Evolutionary conservation across 2,113 vertebrate species (phyloP).

Genomic region (Pithys albifrons): DNA sequence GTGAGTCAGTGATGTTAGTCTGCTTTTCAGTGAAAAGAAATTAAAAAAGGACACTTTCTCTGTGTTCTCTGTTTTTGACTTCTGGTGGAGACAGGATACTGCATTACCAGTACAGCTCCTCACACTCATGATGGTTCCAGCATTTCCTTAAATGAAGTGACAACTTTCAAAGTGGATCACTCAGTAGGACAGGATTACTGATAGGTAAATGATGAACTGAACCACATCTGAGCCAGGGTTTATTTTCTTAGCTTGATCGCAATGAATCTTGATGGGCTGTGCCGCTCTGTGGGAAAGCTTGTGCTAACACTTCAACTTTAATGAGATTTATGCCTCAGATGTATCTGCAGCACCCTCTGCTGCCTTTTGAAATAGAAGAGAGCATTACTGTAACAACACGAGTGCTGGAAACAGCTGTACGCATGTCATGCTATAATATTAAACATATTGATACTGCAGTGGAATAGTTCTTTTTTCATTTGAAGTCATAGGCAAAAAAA

Average conservation of each 20-base stretch:
- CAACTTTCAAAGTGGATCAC: background rate
- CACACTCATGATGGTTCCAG: background rate
- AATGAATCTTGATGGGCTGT: background rate
- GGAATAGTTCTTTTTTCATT: background rate
- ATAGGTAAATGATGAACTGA: background rate
- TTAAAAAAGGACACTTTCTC: background rate
- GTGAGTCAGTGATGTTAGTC: accelerated
- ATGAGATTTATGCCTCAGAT: conserved; percentile 19
- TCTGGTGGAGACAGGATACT: background rate
- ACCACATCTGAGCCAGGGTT: background rate
- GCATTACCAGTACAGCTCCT: background rate
- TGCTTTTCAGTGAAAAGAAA: background rate
- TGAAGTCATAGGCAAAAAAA: background rate
- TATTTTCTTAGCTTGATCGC: background rate
- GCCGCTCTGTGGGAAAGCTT: background rate
- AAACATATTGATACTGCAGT: background rate
- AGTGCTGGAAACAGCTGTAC: background rate
- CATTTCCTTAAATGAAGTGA: background rate
- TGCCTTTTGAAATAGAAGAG: conserved; percentile 17
- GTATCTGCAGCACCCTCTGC: conserved; percentile 62
- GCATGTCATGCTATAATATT: background rate
- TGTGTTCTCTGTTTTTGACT: background rate
- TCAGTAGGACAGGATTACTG: background rate
- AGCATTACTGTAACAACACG: background rate
- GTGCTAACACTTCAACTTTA: background rate